Conservation (phyloP, 2,888 invertebrate species). For the Leucozona laternaria region DNA sequence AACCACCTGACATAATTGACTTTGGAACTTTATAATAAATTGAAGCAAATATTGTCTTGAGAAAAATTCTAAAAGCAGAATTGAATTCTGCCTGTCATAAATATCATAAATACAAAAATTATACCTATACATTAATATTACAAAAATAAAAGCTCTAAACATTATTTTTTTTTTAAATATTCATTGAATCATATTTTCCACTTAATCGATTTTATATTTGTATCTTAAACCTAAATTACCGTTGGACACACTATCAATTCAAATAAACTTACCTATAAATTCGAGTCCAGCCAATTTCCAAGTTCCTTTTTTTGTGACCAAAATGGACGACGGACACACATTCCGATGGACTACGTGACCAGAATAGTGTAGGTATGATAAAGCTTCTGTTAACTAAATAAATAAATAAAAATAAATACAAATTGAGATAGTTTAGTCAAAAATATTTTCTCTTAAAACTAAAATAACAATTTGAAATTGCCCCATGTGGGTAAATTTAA, state of each 20-base stretch:
- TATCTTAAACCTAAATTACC: not conserved
- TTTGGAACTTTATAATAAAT: no score
- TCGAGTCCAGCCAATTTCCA: conserved; percentile 99
- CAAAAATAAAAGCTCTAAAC: no score
- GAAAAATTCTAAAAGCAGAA: no score
- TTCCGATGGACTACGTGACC: conserved; percentile 96
- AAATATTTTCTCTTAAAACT: not conserved
- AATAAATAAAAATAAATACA: not conserved
- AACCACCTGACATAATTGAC: no score
- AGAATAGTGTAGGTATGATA: conserved; percentile 95
- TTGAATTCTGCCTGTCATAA: no score
- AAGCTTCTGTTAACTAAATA: conserved; percentile 96
- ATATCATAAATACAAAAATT: no score
- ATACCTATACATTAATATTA: no score
- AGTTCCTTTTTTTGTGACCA: conserved; percentile 95
- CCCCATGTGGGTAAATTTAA: no score
- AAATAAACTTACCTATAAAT: conserved; percentile 89
- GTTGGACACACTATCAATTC: not conserved
- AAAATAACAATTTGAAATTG: not conserved
- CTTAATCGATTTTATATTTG: not conserved
- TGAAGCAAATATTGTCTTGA: no score
- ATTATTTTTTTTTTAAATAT: not conserved
- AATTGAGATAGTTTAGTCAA: not conserved
- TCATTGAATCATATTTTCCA: not conserved
- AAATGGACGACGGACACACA: conserved; percentile 95